Percentiles rank a stretch among this genome's conserved stretches.
Conservation (phyloP, 64 coral and sea anemone species). For the Montipora sp. region DNA sequence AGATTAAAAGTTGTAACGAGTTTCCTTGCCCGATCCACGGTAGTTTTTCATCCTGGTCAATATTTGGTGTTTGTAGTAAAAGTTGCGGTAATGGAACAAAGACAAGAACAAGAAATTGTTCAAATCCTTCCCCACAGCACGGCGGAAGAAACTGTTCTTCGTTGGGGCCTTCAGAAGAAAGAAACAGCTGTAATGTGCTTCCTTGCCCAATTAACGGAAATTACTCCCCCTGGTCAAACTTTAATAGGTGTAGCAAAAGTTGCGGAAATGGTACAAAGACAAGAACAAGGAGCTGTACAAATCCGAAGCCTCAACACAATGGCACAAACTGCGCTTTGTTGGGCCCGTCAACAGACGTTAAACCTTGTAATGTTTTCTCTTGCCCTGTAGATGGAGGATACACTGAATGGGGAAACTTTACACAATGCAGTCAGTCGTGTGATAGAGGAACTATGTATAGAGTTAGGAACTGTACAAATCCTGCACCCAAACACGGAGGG, state of each 20-base stretch:
- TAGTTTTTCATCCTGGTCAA: constrained; percentile 63
- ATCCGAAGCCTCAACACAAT: constrained; percentile 72
- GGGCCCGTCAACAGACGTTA: constrained; percentile 39
- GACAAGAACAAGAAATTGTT: constrained; percentile 50
- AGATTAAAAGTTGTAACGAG: constrained; percentile 54
- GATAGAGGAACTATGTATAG: neutral
- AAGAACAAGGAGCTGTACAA: constrained; percentile 60
- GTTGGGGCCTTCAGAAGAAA: constrained; percentile 45
- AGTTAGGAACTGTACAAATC: neutral
- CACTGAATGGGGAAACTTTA: neutral
- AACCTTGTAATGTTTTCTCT: constrained; percentile 54
- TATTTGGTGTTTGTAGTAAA: constrained; percentile 46
- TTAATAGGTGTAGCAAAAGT: constrained; percentile 42
- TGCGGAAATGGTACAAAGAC: constrained; percentile 39
- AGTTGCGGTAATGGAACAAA: constrained; percentile 41
- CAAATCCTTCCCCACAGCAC: constrained; percentile 71
- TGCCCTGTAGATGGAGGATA: constrained; percentile 57
- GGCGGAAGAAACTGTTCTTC: constrained; percentile 79
- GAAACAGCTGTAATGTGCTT: constrained; percentile 49
- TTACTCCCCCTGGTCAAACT: constrained; percentile 48
- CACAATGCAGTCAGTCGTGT: neutral
- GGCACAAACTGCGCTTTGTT: constrained; percentile 74
- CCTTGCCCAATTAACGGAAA: constrained; percentile 87
- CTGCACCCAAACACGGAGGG: neutral
- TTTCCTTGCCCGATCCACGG: constrained; percentile 85